Evolutionary conservation across 2,888 invertebrate species (phyloP).

Genomic region (Tigriopus californicus): DNA sequence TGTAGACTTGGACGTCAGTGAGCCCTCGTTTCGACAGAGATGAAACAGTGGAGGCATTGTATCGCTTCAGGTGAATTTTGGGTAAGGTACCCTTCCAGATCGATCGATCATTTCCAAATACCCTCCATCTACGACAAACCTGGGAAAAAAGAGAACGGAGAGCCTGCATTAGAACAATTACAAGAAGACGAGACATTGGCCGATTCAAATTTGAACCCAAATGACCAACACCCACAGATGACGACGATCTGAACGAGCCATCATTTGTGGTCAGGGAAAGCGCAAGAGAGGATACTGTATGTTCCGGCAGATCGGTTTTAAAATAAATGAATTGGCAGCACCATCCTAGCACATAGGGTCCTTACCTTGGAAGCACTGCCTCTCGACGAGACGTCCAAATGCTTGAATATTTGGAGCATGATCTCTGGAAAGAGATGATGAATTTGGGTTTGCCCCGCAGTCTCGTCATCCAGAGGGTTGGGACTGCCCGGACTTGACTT

Average conservation of each 20-base stretch:
- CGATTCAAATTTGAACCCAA: too few species aligned
- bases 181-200: neutral
- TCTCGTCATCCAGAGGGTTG: too few species aligned
- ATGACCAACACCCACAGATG: too few species aligned
- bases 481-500: too few species aligned
- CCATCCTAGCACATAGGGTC: conserved; percentile 21
- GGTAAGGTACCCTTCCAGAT: conserved; percentile 90
- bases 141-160: conserved; percentile 19
- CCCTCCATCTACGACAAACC: conserved; percentile 52
- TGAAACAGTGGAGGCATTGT: conserved; percentile 62
- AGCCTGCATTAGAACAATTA: neutral
- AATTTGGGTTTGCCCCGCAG: too few species aligned
- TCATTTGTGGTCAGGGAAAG: neutral
- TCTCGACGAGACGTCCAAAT: conserved; percentile 67
- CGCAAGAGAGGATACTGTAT: too few species aligned
- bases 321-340: conserved; percentile 20
- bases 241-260: neutral
- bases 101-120: conserved; percentile 73
- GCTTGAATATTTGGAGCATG: conserved; percentile 72
- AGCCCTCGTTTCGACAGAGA: conserved; percentile 73
- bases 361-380: conserved; percentile 80
- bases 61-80: conserved; percentile 56
- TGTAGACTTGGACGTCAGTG: conserved; percentile 67
- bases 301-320: neutral
- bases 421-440: conserved; percentile 63